phyloP scores from a whole-genome alignment of 2,888 invertebrate species.

The Rotaria macrura region DNA sequence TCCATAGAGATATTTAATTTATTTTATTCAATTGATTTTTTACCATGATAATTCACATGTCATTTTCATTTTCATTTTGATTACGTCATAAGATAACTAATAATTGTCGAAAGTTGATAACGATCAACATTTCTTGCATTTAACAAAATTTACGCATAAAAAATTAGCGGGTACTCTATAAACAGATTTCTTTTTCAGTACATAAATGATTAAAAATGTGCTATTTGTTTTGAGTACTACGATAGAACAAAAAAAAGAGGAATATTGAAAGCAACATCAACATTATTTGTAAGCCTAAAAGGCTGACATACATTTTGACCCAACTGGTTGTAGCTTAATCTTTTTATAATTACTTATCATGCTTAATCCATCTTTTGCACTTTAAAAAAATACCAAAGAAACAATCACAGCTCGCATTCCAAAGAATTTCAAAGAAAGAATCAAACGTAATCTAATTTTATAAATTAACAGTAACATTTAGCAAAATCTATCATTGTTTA shows the following conservation, averaged over 20 bases:
- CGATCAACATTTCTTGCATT: not conserved
- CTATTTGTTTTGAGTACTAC: not conserved
- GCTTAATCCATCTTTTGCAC: not conserved
- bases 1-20: not conserved
- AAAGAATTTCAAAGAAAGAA: not conserved
- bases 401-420: not conserved
- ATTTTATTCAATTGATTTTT: not conserved
- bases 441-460: not conserved
- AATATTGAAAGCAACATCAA: not conserved
- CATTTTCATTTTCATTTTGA: not conserved
- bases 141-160: not conserved
- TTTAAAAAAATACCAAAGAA: not conserved
- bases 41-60: not conserved
- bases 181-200: no score
- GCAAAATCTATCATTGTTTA: no score
- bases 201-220: no score
- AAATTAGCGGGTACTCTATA: no score
- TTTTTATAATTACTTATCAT: not conserved
- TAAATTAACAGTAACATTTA: not conserved
- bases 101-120: not conserved
- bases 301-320: not conserved
- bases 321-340: not conserved
- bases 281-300: not conserved
- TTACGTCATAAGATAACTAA: not conserved
- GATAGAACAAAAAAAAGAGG: not conserved